Percentiles rank a stretch among this genome's conserved stretches.
These are phyloP conservation scores for Notospermus geniculatus DNA, from an alignment of 1,140 invertebrate genomes.

Conservation along the genomic window DNA sequence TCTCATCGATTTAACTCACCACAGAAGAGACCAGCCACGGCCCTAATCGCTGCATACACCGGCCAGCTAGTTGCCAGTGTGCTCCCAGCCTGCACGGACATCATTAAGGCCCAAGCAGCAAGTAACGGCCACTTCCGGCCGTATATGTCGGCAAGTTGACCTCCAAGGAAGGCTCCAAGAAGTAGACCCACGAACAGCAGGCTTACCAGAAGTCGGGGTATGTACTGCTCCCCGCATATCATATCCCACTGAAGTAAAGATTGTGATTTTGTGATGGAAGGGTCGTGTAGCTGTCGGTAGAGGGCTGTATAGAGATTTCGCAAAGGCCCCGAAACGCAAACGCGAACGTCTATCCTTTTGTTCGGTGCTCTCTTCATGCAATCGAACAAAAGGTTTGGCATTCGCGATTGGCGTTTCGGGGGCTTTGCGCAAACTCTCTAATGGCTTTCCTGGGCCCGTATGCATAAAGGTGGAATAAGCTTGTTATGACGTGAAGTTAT, in stretches of 20 bases:
- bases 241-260: constrained; percentile 41
- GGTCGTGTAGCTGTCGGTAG: too few species aligned
- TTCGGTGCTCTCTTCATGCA: too few species aligned
- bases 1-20: background rate
- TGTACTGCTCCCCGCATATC: constrained; percentile 26
- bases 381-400: too few species aligned
- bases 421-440: too few species aligned
- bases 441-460: too few species aligned
- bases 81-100: constrained; percentile 30
- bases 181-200: constrained; percentile 41
- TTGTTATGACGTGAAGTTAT: too few species aligned
- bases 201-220: constrained; percentile 34
- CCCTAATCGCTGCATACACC: constrained; percentile 33
- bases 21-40: constrained; percentile 35
- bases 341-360: too few species aligned
- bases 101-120: constrained; percentile 27
- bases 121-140: constrained; percentile 36
- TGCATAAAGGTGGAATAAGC: too few species aligned
- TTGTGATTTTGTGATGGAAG: too few species aligned
- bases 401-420: too few species aligned
- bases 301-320: too few species aligned
- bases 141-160: constrained; percentile 40
- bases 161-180: constrained; percentile 36
- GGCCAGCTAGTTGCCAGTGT: constrained; percentile 34
- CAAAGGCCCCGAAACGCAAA: too few species aligned